phyloP scores from a whole-genome alignment of 1,140 invertebrate genomes.

The Ceratitis capitata region DNA sequence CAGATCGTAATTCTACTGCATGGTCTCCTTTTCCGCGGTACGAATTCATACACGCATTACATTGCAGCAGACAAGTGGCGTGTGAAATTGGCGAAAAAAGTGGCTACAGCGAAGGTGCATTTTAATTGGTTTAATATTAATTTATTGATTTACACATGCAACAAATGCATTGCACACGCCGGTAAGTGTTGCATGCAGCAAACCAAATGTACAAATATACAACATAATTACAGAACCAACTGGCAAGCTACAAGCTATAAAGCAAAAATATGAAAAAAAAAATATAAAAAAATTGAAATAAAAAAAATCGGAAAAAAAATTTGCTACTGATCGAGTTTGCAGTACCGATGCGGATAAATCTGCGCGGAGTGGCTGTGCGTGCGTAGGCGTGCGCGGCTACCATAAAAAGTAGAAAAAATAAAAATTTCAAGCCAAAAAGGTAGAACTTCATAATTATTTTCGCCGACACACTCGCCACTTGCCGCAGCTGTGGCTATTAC shows the following conservation, averaged over 20 bases:
- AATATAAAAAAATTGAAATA: not conserved
- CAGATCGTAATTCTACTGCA: too few relatives aligned
- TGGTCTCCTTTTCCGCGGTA: too few relatives aligned
- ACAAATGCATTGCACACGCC: not conserved
- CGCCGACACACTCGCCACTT: not conserved
- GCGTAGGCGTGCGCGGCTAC: not conserved
- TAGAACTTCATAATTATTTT: constrained; percentile 6
- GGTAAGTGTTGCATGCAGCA: constrained; percentile 29
- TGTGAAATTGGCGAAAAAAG: not conserved
- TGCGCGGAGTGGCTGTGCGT: not conserved
- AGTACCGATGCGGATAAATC: not conserved
- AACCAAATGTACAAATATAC: not conserved
- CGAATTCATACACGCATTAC: too few relatives aligned
- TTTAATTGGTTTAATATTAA: constrained; percentile 15
- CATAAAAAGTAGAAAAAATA: not conserved
- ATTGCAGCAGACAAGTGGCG: not conserved
- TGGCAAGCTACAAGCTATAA: not conserved
- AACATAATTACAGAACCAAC: constrained; percentile 9
- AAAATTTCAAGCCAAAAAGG: not conserved
- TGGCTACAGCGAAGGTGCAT: not conserved
- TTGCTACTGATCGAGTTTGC: not conserved
- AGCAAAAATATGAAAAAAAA: too few relatives aligned
- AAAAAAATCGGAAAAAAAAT: not conserved
- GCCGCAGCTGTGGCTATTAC: not conserved
- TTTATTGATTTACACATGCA: constrained; percentile 28